A percentile compares a stretch with the other conserved stretches of the same genome.
Evolutionary conservation across 2,888 invertebrate genomes (phyloP).

Genomic region (Chalcosyrphus nemorum): DNA sequence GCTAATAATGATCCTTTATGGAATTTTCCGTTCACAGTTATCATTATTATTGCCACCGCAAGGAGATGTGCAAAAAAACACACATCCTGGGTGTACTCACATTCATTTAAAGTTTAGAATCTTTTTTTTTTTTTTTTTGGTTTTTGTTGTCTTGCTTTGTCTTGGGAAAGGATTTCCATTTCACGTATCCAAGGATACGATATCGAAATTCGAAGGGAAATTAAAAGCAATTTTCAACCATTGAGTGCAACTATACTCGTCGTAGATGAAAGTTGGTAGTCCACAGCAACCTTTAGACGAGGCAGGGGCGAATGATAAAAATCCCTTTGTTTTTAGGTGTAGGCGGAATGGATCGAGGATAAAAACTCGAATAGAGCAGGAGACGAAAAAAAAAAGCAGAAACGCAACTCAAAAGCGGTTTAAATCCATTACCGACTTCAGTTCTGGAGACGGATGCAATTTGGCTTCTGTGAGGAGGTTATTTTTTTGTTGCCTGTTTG

Average conservation of each 20-base stretch:
- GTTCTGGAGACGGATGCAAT: conserved; percentile 34
- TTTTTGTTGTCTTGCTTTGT: not conserved
- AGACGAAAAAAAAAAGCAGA: not conserved
- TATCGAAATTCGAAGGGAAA: conserved; percentile 13
- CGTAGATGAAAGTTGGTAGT: not conserved
- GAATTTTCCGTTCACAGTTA: conserved; percentile 49
- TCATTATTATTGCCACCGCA: conserved; percentile 46
- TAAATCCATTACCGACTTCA: conserved; percentile 46
- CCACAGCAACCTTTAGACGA: conserved; percentile 4
- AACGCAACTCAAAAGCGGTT: conserved; percentile 3
- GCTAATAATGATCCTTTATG: conserved; percentile 61
- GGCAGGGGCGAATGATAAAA: conserved; percentile 27
- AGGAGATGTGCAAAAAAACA: not conserved
- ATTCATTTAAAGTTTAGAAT: conserved; percentile 22
- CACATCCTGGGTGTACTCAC: conserved; percentile 32
- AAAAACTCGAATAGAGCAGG: no score
- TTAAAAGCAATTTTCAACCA: conserved; percentile 5
- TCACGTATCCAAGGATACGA: not conserved
- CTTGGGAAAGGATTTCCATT: no score
- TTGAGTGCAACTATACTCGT: not conserved
- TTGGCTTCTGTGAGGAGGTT: not conserved
- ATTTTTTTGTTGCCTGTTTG: no score
- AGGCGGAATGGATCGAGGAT: not conserved
- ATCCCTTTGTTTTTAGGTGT: conserved; percentile 29
- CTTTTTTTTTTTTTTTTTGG: not conserved